Evolutionary conservation across 2,113 vertebrate genomes (phyloP).

Genomic region (Sphyrna mokarran): DNA sequence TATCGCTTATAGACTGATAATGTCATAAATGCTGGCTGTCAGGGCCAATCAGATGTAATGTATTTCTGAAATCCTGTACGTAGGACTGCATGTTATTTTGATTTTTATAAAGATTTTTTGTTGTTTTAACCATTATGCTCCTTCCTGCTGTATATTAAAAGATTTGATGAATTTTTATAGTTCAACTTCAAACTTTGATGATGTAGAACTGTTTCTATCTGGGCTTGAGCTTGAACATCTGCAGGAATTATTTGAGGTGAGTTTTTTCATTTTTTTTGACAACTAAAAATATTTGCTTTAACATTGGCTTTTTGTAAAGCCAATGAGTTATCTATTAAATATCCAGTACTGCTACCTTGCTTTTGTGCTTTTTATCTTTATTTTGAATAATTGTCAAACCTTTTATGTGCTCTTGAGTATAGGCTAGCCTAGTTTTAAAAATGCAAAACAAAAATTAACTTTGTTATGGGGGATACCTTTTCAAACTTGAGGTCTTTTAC

Average conservation of each 20-base stretch:
- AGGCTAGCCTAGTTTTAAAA: neutral
- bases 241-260: conserved; percentile 62
- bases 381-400: neutral
- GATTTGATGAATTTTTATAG: conserved; percentile 48
- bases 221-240: conserved; percentile 76
- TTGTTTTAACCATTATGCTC: neutral
- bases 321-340: neutral
- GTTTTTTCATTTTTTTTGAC: conserved; percentile 43
- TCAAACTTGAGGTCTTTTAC: neutral
- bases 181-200: conserved; percentile 60
- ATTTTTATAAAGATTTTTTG: neutral
- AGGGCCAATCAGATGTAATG: neutral
- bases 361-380: neutral
- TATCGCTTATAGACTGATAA: neutral
- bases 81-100: neutral
- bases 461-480: neutral
- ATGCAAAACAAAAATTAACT: neutral
- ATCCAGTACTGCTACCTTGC: neutral
- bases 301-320: neutral
- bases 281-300: neutral
- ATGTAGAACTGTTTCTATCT: conserved; percentile 75
- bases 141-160: neutral
- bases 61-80: neutral
- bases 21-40: neutral
- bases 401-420: neutral